phyloP scores from a whole-genome alignment of 2,888 invertebrate genomes.

The Hirtodrosophila histrioides region DNA sequence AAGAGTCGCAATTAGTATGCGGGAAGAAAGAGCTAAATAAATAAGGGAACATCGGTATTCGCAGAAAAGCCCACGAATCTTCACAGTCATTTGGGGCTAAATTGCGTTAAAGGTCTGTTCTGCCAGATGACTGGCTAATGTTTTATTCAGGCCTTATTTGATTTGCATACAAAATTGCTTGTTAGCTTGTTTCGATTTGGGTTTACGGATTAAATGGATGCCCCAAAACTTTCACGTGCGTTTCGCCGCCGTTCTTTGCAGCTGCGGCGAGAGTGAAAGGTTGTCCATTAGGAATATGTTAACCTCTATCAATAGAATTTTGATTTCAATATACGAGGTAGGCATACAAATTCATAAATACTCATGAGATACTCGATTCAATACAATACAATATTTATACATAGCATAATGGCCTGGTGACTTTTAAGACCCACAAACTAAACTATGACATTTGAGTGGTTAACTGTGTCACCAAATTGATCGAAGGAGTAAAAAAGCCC shows the following conservation, averaged over 20 bases:
- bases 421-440: conserved; percentile 3
- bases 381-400: too few relatives aligned
- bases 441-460: conserved; percentile 63
- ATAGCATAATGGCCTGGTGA: too few relatives aligned
- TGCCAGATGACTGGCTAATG: conserved; percentile 52
- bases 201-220: conserved; percentile 35
- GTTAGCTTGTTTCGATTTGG: conserved; percentile 52
- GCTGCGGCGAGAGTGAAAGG: conserved; percentile 55
- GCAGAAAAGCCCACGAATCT: conserved; percentile 38
- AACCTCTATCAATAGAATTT: conserved; percentile 1
- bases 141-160: conserved; percentile 63
- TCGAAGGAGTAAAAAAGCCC: conserved; percentile 44
- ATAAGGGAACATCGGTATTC: conserved; percentile 36
- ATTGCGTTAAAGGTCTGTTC: conserved; percentile 46
- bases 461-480: conserved; percentile 43
- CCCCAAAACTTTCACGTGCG: conserved; percentile 57
- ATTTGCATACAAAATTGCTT: conserved; percentile 76
- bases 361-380: too few relatives aligned
- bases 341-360: too few relatives aligned
- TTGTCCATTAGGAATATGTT: conserved; percentile 4
- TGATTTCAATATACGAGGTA: conserved; percentile 7
- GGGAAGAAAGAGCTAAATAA: conserved; percentile 38
- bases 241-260: conserved; percentile 11
- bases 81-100: conserved; percentile 31
- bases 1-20: conserved; percentile 55